Evolutionary conservation across 2,888 invertebrate genomes (phyloP).

Genomic region (Cataglyphis rosenhaueri): DNA sequence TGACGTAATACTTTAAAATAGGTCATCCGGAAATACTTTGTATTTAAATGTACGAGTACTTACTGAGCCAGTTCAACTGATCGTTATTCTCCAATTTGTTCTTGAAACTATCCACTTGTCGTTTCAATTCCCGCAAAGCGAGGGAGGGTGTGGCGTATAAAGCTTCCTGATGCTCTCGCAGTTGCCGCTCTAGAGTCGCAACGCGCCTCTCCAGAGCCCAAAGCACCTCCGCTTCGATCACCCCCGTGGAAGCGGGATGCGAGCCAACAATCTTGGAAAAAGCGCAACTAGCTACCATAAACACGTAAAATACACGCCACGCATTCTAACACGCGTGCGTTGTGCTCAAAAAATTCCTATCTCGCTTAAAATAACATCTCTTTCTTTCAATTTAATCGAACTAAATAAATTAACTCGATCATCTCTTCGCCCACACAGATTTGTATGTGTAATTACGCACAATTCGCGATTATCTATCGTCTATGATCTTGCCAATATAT

Average conservation of each 20-base stretch:
- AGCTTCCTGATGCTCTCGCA: conserved; percentile 85
- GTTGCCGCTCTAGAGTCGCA: conserved; percentile 87
- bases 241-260: conserved; percentile 82
- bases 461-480: neutral
- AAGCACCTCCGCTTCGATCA: conserved; percentile 87
- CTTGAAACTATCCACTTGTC: conserved; percentile 87
- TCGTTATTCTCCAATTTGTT: conserved; percentile 88
- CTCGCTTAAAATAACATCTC: conserved; percentile 4
- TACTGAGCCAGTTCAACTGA: conserved; percentile 89
- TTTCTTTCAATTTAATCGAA: neutral
- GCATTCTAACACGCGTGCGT: neutral
- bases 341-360: neutral
- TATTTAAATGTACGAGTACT: conserved; percentile 73
- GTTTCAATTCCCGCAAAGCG: conserved; percentile 87
- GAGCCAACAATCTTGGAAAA: conserved; percentile 81
- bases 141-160: conserved; percentile 86
- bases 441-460: neutral
- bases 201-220: conserved; percentile 87
- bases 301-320: neutral
- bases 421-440: neutral
- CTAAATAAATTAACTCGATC: neutral
- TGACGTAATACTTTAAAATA: neutral
- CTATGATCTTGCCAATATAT: neutral
- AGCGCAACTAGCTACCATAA: neutral
- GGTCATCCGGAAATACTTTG: neutral